Base-by-base conservation (phyloP, 2,797 vertebrate genomes). In the Morus bassanus region DNA sequence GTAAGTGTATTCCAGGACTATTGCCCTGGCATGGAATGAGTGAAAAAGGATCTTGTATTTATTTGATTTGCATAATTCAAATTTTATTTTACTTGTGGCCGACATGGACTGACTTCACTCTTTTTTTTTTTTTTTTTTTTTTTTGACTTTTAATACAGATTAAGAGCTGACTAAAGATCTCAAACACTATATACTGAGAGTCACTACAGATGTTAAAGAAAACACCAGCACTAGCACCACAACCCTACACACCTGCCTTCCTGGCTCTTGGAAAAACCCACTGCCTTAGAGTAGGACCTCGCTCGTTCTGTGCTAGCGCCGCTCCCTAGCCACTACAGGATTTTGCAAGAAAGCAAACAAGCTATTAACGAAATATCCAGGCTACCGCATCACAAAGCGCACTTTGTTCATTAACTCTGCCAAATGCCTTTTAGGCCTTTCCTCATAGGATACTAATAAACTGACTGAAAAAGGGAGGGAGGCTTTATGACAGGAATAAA, bases 141-240 rank as follows among this genome's bases (percentile, higher is more conserved):
- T 15, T 19, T 18, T 23, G 14, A 51, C 19, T 51, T 93, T 56
- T 91, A 85, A 68, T 94, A 91, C n/a, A 95, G 59, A 92, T 94
- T 89, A 95, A 95, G 89, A 95, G 87, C 92, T 93, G 87, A 92
- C 96, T 97, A 93, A 97, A 97, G 93, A 77, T 96, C 96, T 96
- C 93, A 93, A 97, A 98, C 89, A 91, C 96, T 98, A 98, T 92
- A 96, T 98, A 97, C 96, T 96, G 97, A 96, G 97, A 95, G 94
- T 98, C 95, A 97, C 96, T 97, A 95, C 6, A 3, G 93, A 61
- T 89, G 96, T 96, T 95, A 93, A 97, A 96, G 96, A 97, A 97
- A 97, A 97, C 84, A 81, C 91, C 95, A 81, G 94, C 96, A 85
- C 96, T 91, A 97, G 96, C 97, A 95, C 90, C 92, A 35, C 89